Percentiles rank a stretch among this genome's conserved stretches.
Conservation (phyloP, 1,140 invertebrate genomes). For the Drosophila sechellia region DNA sequence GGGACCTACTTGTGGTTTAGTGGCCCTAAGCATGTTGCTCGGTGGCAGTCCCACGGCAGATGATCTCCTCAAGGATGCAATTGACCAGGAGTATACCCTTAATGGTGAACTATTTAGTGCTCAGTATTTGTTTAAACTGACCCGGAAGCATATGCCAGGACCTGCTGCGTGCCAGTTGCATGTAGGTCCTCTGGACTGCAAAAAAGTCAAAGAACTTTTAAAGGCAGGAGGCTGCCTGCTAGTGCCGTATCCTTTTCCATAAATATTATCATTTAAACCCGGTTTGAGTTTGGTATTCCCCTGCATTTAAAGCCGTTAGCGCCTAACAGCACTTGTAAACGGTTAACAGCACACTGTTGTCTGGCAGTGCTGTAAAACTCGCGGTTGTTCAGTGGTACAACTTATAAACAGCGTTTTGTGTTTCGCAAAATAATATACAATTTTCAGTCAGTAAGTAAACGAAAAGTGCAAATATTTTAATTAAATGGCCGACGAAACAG, state of each 20-base stretch:
- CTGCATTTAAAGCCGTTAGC: background rate
- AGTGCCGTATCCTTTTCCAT: conserved; percentile 85
- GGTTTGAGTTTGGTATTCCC: background rate
- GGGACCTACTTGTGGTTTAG: conserved; percentile 92
- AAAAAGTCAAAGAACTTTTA: conserved; percentile 78
- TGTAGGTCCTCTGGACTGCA: conserved; percentile 76
- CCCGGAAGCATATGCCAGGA: conserved; percentile 34
- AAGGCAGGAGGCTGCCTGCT: conserved; percentile 84
- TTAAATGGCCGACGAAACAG: conserved; percentile 79
- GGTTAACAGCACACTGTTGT: conserved; percentile 18
- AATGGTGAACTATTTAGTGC: conserved; percentile 95
- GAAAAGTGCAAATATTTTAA: conserved; percentile 7
- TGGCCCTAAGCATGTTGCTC: conserved; percentile 91
- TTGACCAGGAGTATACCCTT: conserved; percentile 88
- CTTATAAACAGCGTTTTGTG: conserved; percentile 23
- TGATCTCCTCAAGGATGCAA: conserved; percentile 87
- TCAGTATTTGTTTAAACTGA: conserved; percentile 86
- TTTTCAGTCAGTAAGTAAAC: conserved; percentile 16
- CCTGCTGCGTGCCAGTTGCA: conserved; percentile 42
- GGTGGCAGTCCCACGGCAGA: conserved; percentile 86
- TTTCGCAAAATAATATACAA: conserved; percentile 9
- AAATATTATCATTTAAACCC: background rate
- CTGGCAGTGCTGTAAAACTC: conserved; percentile 16
- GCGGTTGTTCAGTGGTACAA: conserved; percentile 29
- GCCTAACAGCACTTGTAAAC: conserved; percentile 18